These are phyloP conservation scores for Aythya baeri DNA, from an alignment of 2,113 vertebrate species.

Conservation along the genomic window DNA sequence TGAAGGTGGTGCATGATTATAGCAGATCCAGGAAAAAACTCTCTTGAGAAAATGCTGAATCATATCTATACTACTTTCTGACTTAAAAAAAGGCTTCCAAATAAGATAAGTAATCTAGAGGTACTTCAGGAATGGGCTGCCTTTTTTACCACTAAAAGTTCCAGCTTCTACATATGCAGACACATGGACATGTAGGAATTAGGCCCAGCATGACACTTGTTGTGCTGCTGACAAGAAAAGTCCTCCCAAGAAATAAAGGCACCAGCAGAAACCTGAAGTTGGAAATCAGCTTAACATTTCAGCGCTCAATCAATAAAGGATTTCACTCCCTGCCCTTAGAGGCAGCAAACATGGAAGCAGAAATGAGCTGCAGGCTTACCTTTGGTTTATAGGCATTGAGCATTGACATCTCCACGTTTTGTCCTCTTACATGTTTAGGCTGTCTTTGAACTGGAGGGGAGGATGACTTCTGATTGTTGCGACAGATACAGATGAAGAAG, in stretches of 20 bases:
- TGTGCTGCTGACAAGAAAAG: background rate
- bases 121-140: background rate
- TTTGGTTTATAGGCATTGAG: constrained; percentile 94
- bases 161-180: background rate
- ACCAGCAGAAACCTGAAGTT: background rate
- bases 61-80: background rate
- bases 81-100: background rate
- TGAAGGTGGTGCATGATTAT: background rate
- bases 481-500: constrained; percentile 97
- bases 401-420: constrained; percentile 99
- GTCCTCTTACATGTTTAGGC: constrained; percentile 91
- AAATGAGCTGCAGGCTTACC: constrained; percentile 69
- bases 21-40: background rate
- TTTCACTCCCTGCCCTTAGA: background rate
- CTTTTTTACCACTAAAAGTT: background rate
- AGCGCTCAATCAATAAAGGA: background rate
- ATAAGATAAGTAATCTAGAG: background rate
- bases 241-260: background rate
- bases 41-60: background rate
- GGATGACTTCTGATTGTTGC: constrained; percentile 93
- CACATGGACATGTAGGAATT: fast-evolving
- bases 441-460: constrained; percentile 87
- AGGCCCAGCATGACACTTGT: background rate
- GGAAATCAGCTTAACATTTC: background rate
- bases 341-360: background rate